Evolutionary conservation across 2,113 vertebrate species (phyloP).

Genomic region (Colinus virginianus): DNA sequence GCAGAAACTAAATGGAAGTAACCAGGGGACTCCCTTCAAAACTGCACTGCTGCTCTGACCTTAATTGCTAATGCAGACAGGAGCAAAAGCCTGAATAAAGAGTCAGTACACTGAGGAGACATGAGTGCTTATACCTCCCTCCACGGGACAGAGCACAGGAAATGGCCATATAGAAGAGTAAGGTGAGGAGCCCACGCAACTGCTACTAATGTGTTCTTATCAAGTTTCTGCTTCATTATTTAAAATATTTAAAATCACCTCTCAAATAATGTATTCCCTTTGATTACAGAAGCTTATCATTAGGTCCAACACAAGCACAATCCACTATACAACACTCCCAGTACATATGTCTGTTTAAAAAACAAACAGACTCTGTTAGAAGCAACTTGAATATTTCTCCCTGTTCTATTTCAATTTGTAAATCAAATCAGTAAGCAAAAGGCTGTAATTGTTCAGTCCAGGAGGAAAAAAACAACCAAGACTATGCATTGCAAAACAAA

Average conservation of each 20-base stretch:
- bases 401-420: neutral
- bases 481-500: neutral
- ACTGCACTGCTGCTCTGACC: neutral
- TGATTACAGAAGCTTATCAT: neutral
- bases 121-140: neutral
- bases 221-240: neutral
- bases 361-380: neutral
- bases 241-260: neutral
- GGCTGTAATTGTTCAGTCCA: neutral
- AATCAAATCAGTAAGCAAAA: neutral
- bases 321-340: neutral
- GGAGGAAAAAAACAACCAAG: neutral
- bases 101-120: neutral
- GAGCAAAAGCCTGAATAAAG: neutral
- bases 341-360: neutral
- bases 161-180: fast-evolving
- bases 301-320: neutral
- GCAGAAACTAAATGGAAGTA: neutral
- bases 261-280: neutral
- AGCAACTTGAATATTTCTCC: neutral
- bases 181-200: neutral
- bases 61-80: neutral
- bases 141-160: neutral
- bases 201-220: neutral
- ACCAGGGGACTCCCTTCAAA: neutral